Evolutionary conservation across 1,140 invertebrate species (phyloP).

Genomic region (Lucilia sericata): DNA sequence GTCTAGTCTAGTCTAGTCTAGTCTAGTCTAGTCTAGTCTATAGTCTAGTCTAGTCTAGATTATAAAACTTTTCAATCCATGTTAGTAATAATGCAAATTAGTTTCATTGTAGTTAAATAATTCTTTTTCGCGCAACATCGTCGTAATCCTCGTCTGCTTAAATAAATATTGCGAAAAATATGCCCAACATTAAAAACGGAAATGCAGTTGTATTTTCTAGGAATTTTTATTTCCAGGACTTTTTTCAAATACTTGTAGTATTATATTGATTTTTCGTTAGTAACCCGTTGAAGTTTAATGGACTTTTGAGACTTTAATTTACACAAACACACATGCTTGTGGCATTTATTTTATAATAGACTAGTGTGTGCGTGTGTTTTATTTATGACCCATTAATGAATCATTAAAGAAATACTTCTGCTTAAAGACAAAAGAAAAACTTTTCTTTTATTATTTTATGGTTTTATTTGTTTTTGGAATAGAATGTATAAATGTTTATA

Average conservation of each 20-base stretch:
- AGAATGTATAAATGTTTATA: too few relatives aligned
- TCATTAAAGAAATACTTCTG: not conserved
- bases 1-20: too few relatives aligned
- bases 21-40: too few relatives aligned
- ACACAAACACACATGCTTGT: too few relatives aligned
- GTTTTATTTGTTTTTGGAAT: not conserved
- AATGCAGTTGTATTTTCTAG: constrained; percentile 22
- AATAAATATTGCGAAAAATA: constrained; percentile 5
- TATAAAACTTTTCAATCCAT: too few relatives aligned
- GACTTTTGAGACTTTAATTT: not conserved
- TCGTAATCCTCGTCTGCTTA: constrained; percentile 7
- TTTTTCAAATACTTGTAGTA: not conserved
- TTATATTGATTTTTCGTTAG: not conserved
- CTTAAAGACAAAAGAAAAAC: not conserved
- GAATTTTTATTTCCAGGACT: not conserved
- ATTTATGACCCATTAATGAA: not conserved
- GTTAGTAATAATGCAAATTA: not conserved
- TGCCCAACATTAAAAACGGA: not conserved
- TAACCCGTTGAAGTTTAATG: not conserved
- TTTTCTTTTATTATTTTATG: not conserved
- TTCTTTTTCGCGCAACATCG: not conserved
- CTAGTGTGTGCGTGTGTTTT: not conserved
- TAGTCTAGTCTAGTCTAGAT: too few relatives aligned
- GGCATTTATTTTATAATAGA: not conserved
- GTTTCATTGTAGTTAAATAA: not conserved